Conservation (phyloP, 2,797 vertebrate species). For the Glossophaga mutica region DNA sequence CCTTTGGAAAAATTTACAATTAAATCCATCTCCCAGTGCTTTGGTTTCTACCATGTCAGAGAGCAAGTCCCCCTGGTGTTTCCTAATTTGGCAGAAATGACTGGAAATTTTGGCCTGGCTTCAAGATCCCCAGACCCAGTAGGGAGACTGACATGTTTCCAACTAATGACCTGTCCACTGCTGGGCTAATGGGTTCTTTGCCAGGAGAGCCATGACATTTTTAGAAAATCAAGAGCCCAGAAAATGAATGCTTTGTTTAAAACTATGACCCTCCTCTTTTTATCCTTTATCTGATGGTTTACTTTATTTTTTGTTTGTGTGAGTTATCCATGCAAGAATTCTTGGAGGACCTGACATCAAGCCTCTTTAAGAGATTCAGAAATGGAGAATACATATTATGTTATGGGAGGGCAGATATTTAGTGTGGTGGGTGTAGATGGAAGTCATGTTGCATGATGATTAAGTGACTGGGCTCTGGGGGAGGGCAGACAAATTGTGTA, state of each 20-base stretch:
- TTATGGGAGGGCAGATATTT: neutral
- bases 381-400: neutral
- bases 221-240: conserved; percentile 29
- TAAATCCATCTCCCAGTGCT: neutral
- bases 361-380: neutral
- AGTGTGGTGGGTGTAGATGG: neutral
- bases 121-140: neutral
- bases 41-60: neutral
- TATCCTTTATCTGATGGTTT: neutral
- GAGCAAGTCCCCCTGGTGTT: neutral
- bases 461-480: neutral
- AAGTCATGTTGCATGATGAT: neutral
- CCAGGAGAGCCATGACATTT: neutral
- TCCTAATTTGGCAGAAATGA: conserved; percentile 16
- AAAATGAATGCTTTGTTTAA: conserved; percentile 13
- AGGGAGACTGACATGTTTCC: conserved; percentile 27
- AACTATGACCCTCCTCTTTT: neutral
- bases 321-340: neutral
- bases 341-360: neutral
- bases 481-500: neutral
- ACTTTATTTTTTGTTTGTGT: neutral
- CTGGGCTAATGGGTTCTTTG: neutral
- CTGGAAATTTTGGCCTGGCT: neutral
- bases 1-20: conserved; percentile 12
- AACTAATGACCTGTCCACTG: conserved; percentile 9